phyloP scores from a whole-genome alignment of 2,888 invertebrate species.

The Oxytorus armatus region DNA sequence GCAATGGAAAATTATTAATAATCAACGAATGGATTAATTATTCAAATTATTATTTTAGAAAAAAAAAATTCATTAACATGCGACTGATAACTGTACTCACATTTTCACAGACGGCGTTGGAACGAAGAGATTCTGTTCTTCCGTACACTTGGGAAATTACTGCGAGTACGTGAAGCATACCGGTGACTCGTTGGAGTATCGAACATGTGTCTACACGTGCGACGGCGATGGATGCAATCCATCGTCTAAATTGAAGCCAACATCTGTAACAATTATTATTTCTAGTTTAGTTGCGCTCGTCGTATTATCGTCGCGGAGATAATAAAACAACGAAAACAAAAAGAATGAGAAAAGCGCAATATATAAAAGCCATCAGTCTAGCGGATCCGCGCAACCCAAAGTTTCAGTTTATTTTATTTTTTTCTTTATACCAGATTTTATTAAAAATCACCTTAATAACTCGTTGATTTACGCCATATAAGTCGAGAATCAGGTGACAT shows the following conservation, averaged over 20 bases:
- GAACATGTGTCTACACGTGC: slow-evolving; percentile 96
- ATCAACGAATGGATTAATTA: too few relatives aligned
- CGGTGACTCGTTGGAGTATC: slow-evolving; percentile 93
- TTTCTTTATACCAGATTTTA: too few relatives aligned
- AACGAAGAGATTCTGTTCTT: slow-evolving; percentile 94
- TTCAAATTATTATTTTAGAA: too few relatives aligned
- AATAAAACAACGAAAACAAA: slow-evolving; percentile 3
- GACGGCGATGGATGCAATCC: slow-evolving; percentile 93
- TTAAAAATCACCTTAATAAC: too few relatives aligned
- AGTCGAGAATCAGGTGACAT: too few relatives aligned
- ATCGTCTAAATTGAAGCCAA: slow-evolving; percentile 78
- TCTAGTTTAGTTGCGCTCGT: slow-evolving; percentile 20
- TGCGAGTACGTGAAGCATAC: slow-evolving; percentile 94
- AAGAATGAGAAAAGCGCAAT: not conserved
- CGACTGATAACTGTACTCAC: not conserved
- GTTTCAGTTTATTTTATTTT: too few relatives aligned
- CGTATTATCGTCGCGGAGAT: slow-evolving; percentile 33
- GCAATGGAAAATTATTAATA: too few relatives aligned
- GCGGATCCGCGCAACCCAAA: too few relatives aligned
- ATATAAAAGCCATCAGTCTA: not conserved
- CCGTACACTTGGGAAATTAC: slow-evolving; percentile 94
- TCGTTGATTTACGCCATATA: too few relatives aligned
- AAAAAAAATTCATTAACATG: not conserved
- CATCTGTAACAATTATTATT: slow-evolving; percentile 23
- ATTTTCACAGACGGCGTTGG: slow-evolving; percentile 92